These are phyloP conservation scores for Tetraodon nigroviridis DNA, from an alignment of 2,113 vertebrate species.

Conservation along the genomic window DNA sequence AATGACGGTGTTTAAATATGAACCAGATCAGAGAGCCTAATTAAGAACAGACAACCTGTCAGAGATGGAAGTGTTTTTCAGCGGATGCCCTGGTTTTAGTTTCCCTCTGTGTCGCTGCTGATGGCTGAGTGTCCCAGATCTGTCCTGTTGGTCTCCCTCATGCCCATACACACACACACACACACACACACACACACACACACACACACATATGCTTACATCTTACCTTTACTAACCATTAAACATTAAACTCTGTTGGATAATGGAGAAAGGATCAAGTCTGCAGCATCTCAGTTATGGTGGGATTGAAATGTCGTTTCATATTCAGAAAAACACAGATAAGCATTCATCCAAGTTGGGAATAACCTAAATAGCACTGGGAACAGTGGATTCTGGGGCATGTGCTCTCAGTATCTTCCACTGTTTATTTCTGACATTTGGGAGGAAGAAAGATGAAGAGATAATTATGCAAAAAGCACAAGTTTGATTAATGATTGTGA, in stretches of 20 bases:
- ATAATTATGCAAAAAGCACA: background rate
- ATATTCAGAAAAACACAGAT: slow-evolving; percentile 19
- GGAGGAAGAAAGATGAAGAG: background rate
- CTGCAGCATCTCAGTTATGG: background rate
- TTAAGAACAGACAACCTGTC: slow-evolving; percentile 50
- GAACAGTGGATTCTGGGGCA: slow-evolving; percentile 1
- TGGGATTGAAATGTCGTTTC: background rate
- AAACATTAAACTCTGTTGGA: slow-evolving; percentile 6
- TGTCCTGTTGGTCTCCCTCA: slow-evolving; percentile 37
- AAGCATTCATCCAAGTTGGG: slow-evolving; percentile 12
- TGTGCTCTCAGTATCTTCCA: background rate
- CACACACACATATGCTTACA: slow-evolving; percentile 1
- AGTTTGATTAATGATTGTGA: background rate
- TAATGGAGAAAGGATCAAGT: background rate
- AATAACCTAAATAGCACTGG: slow-evolving; percentile 13
- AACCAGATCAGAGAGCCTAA: slow-evolving; percentile 50
- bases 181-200: slow-evolving; percentile 1
- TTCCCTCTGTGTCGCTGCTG: slow-evolving; percentile 27
- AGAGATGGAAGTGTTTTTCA: slow-evolving; percentile 48
- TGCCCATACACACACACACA: slow-evolving; percentile 26
- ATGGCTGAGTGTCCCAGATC: slow-evolving; percentile 60
- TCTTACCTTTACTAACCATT: slow-evolving; percentile 6
- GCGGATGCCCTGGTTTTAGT: slow-evolving; percentile 57
- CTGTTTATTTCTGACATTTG: background rate
- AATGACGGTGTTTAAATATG: slow-evolving; percentile 58